These are phyloP conservation scores for Taphrorychus bicolor DNA, from an alignment of 2,888 invertebrate species.

Conservation along the genomic window DNA sequence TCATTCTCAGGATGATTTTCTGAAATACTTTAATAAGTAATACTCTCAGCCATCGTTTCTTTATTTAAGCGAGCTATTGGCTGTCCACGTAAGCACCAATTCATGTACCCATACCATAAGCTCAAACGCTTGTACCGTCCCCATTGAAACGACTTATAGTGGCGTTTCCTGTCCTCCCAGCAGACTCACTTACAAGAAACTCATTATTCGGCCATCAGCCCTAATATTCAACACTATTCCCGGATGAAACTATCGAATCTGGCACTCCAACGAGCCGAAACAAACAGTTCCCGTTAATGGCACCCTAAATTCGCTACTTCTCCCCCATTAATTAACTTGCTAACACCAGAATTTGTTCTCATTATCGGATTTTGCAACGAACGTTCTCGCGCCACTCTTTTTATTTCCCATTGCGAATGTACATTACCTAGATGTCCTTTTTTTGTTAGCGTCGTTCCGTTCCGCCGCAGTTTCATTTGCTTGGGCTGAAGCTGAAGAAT, in stretches of 20 bases:
- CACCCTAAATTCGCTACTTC: constrained; percentile 23
- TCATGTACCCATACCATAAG: no score
- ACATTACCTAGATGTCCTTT: constrained; percentile 19
- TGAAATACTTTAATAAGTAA: no score
- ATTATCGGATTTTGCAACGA: constrained; percentile 22
- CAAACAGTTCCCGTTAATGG: background rate
- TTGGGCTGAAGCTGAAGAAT: constrained; percentile 28
- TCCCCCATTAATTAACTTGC: constrained; percentile 25
- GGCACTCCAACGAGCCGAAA: background rate
- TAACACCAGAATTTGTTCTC: constrained; percentile 17
- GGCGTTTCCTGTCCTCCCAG: background rate
- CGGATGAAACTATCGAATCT: background rate
- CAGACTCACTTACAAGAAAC: background rate
- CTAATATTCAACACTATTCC: background rate
- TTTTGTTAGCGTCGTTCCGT: constrained; percentile 16
- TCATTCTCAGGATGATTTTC: no score
- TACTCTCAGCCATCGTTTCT: no score
- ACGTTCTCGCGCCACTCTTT: constrained; percentile 2
- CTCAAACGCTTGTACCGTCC: no score
- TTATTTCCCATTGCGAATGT: constrained; percentile 23
- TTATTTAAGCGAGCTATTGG: no score
- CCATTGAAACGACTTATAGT: background rate
- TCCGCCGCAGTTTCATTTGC: constrained; percentile 35
- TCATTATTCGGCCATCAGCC: background rate
- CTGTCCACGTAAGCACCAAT: no score